Percentiles rank a stretch among this genome's conserved stretches.
Evolutionary conservation across 2,888 invertebrate species (phyloP).

Genomic region (Dorcus parallelipipedus): DNA sequence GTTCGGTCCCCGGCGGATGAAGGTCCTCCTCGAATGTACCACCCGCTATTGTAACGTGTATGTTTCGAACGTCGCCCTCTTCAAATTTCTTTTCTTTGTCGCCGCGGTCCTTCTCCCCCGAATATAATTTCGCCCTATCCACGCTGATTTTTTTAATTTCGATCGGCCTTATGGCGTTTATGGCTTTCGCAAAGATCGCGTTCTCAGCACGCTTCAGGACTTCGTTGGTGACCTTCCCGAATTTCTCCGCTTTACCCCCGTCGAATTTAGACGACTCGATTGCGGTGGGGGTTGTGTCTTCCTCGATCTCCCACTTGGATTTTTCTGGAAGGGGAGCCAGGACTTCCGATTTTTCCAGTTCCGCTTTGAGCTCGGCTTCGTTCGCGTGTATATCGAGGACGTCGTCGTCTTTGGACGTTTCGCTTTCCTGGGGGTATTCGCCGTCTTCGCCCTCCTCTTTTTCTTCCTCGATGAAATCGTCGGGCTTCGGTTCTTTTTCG

Average conservation of each 20-base stretch:
- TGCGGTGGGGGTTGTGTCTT: constrained; percentile 56
- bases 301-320: constrained; percentile 87
- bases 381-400: constrained; percentile 60
- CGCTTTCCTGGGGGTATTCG: constrained; percentile 14
- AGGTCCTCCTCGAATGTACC: constrained; percentile 39
- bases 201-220: constrained; percentile 89
- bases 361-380: constrained; percentile 55
- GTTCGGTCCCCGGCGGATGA: constrained; percentile 10
- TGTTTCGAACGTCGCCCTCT: constrained; percentile 46
- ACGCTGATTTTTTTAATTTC: constrained; percentile 72
- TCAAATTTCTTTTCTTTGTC: constrained; percentile 29
- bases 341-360: constrained; percentile 56
- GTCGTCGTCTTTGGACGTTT: constrained; percentile 39
- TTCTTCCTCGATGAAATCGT: constrained; percentile 25
- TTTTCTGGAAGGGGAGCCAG: constrained; percentile 73
- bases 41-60: constrained; percentile 57
- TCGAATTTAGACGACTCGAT: constrained; percentile 26
- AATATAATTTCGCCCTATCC: constrained; percentile 66
- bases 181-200: constrained; percentile 85
- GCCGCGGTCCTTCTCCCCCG: constrained; percentile 47
- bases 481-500: constrained; percentile 17
- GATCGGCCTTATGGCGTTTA: constrained; percentile 72
- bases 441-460: constrained; percentile 25
- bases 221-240: constrained; percentile 75
- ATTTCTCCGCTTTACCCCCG: constrained; percentile 50